These are phyloP conservation scores for Plagiodera versicolora DNA, from an alignment of 2,888 invertebrate species.

Conservation along the genomic window DNA sequence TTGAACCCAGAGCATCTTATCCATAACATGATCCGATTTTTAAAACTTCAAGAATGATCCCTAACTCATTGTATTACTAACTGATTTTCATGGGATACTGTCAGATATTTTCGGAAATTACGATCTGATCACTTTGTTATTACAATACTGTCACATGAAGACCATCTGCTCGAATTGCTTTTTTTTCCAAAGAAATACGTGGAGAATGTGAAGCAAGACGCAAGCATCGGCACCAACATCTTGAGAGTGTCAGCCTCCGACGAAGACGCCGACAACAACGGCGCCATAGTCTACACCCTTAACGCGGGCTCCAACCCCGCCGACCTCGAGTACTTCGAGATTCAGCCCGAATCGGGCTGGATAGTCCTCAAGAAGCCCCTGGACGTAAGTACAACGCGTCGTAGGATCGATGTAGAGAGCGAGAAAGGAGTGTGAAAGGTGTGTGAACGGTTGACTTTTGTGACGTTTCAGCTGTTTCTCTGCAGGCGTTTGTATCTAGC, in stretches of 20 bases:
- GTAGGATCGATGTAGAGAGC: constrained; percentile 17
- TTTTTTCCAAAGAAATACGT: constrained; percentile 80
- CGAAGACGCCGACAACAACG: constrained; percentile 96
- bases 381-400: constrained; percentile 81
- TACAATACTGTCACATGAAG: too few relatives aligned
- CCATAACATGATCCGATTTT: too few relatives aligned
- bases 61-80: too few relatives aligned
- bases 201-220: constrained; percentile 95
- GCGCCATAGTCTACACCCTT: constrained; percentile 89
- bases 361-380: constrained; percentile 92
- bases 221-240: constrained; percentile 92
- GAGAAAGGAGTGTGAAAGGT: constrained; percentile 14
- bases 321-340: constrained; percentile 93
- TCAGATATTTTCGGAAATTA: too few relatives aligned
- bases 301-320: constrained; percentile 87
- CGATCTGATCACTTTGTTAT: too few relatives aligned
- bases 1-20: too few relatives aligned
- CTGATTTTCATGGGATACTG: too few relatives aligned
- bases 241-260: constrained; percentile 93
- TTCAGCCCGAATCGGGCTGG: constrained; percentile 97
- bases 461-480: constrained; percentile 34
- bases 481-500: constrained; percentile 13
- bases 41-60: too few relatives aligned
- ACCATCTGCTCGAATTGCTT: not conserved
- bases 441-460: constrained; percentile 20